Conservation (phyloP, 1,140 invertebrate genomes). For the Halyomorpha halys region DNA sequence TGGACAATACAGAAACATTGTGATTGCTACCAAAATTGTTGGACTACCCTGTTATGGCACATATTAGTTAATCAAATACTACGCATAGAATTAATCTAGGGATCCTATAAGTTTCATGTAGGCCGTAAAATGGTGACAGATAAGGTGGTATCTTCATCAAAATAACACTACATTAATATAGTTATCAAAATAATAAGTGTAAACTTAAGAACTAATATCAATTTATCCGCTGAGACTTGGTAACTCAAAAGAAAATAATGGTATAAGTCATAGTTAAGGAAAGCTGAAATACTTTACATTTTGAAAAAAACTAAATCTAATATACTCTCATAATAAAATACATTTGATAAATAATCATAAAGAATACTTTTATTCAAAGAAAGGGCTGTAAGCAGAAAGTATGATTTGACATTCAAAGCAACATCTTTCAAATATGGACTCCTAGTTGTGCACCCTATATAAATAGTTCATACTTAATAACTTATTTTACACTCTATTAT, state of each 20-base stretch:
- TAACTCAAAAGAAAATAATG: slow-evolving; percentile 9
- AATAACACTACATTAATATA: slow-evolving; percentile 7
- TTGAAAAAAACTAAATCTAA: neutral
- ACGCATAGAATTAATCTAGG: too few relatives aligned
- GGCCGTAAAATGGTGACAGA: slow-evolving; percentile 8
- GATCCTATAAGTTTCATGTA: neutral
- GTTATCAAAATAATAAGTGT: neutral
- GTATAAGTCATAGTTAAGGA: neutral
- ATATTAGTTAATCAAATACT: too few relatives aligned
- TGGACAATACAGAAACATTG: too few relatives aligned
- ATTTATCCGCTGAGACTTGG: slow-evolving; percentile 2
- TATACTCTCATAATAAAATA: neutral
- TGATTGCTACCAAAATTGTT: too few relatives aligned
- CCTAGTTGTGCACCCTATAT: slow-evolving; percentile 8
- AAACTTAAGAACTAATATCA: slow-evolving; percentile 3
- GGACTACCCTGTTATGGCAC: too few relatives aligned
- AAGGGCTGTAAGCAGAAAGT: neutral
- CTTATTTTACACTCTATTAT: too few relatives aligned
- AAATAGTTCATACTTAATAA: neutral
- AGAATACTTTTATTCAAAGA: neutral
- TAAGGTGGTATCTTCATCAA: neutral
- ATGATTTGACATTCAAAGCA: slow-evolving; percentile 8
- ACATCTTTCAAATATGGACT: slow-evolving; percentile 10
- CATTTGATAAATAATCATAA: neutral
- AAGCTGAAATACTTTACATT: slow-evolving; percentile 5